Evolutionary conservation across 2,113 vertebrate species (phyloP).

Genomic region (Epinephelus lanceolatus): DNA sequence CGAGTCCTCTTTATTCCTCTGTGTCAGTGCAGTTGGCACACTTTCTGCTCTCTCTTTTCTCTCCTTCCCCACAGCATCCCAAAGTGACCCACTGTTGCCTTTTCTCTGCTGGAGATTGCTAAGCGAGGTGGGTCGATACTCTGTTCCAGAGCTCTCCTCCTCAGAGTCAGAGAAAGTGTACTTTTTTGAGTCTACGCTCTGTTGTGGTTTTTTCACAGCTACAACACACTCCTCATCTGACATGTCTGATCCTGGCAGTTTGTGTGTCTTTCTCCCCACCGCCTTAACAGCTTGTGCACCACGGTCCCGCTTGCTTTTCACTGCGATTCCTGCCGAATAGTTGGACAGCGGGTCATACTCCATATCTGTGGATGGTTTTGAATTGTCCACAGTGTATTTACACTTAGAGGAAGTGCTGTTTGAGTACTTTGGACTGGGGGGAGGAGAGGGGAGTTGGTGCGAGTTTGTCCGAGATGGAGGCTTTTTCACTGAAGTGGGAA

Average conservation of each 20-base stretch:
- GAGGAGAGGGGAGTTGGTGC: constrained; percentile 44
- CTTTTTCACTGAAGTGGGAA: constrained; percentile 88
- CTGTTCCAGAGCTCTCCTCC: constrained; percentile 83
- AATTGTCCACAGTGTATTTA: constrained; percentile 95
- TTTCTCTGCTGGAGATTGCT: constrained; percentile 76
- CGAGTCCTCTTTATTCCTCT: constrained; percentile 63
- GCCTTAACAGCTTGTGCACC: constrained; percentile 27
- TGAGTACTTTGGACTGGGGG: constrained; percentile 64
- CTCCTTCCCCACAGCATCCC: constrained; percentile 16
- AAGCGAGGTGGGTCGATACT: constrained; percentile 74
- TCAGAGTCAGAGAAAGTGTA: constrained; percentile 92
- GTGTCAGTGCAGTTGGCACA: constrained; percentile 73
- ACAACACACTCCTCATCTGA: constrained; percentile 84
- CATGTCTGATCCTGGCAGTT: constrained; percentile 63
- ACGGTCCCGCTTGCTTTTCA: constrained; percentile 83
- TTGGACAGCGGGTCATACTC: constrained; percentile 97
- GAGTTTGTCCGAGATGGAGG: constrained; percentile 59
- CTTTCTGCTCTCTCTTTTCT: constrained; percentile 59
- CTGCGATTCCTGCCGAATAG: constrained; percentile 89
- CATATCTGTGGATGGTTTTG: constrained; percentile 92
- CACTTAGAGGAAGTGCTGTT: constrained; percentile 77
- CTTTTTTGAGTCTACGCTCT: constrained; percentile 68
- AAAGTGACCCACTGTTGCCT: constrained; percentile 34
- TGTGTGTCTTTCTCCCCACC: constrained; percentile 55
- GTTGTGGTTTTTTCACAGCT: constrained; percentile 80